Base-by-base conservation (phyloP, 30 jellyfish, hydroid and myxozoan species). In the Chrysaora quinquecirrha region DNA sequence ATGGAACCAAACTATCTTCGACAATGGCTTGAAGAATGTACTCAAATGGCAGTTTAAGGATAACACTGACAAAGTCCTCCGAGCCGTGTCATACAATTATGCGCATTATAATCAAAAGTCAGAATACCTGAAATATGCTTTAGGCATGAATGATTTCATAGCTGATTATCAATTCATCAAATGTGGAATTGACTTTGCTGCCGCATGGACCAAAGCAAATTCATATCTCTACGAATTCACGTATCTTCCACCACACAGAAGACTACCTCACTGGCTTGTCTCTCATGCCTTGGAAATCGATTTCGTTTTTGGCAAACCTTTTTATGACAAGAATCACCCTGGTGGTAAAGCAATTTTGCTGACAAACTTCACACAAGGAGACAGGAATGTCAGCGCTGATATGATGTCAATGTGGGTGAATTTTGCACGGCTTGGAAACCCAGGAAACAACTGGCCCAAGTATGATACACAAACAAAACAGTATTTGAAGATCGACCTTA, bases 371-470 rank as follows among this genome's bases (percentile, higher is more conserved):
- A 80, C 90, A 1, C 0, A 20, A 14, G 77, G 48, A 24, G 90
- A 80, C 10, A 46, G 29, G 12, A 66, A 12, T 20, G 38, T 80
- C 48, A 27, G 69, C 21, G 14, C 18, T 19, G 48, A n/a, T 30
- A 31, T 80, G 76, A 80, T 80, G 90, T 30, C 47, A 49, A 65
- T 80, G 83, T 80, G 90, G 90, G 56, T 83, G 27, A 69, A 80
- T 23, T 80, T 80, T 28, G 90, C 90, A 14, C 65, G 66, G 56
- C 65, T 73, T 0, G 90, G 90, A 54, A 65, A 64, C 47, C 90
- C 90, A 30, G 76, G 71, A 30, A 48, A 66, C 24, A 34, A 49
- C 34, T 49, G 81, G 90, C 83, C 90, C 28, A 29, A 46, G 3
- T 63, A 2, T 21, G 49, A 49, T 30, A 47, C 18, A 1, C 0